phyloP scores from a whole-genome alignment of 2,797 vertebrate species.

The Diglossa cyanea region DNA sequence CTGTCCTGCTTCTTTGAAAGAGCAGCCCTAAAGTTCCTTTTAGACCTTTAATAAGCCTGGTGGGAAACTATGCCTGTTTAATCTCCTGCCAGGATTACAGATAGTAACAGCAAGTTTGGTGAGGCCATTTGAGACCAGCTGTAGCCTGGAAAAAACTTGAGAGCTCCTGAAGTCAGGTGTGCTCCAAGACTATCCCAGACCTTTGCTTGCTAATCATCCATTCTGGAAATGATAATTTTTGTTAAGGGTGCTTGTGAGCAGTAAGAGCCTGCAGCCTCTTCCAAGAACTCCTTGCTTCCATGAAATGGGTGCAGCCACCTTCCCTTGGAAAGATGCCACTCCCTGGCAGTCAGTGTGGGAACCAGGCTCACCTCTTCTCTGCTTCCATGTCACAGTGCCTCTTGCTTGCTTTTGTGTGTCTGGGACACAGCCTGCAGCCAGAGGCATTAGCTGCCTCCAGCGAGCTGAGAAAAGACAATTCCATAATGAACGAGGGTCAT shows the following conservation, averaged over 20 bases:
- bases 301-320: neutral
- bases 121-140: neutral
- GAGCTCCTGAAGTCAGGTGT: neutral
- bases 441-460: neutral
- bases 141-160: neutral
- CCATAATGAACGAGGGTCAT: slow-evolving; percentile 29
- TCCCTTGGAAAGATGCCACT: neutral
- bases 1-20: neutral
- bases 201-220: neutral
- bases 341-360: accelerated
- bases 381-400: neutral
- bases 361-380: neutral
- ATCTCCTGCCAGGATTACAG: neutral
- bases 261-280: neutral
- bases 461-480: neutral
- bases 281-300: neutral
- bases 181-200: neutral
- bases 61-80: neutral
- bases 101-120: neutral
- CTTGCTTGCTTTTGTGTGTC: neutral
- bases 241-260: neutral
- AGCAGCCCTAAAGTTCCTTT: neutral
- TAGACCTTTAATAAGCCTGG: neutral
- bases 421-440: neutral
- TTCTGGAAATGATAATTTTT: neutral